Conservation (phyloP, 2,113 vertebrate species). For the Paratilapia polleni region DNA sequence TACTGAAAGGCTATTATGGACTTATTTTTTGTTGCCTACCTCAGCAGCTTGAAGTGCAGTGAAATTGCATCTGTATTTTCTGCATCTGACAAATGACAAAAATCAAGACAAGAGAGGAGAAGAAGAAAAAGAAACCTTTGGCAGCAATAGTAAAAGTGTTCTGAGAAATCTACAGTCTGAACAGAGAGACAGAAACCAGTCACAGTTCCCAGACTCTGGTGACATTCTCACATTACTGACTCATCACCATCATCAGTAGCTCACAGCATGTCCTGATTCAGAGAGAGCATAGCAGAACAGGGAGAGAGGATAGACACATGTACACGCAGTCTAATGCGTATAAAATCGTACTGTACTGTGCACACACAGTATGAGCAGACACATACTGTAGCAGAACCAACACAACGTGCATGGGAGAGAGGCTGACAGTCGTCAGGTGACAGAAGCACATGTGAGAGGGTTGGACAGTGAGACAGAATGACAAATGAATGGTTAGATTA, state of each 20-base stretch:
- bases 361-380: neutral
- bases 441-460: neutral
- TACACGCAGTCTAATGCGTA: conserved; percentile 3
- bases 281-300: conserved; percentile 39
- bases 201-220: conserved; percentile 70
- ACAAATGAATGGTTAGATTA: conserved; percentile 57
- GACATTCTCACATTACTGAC: conserved; percentile 79
- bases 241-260: conserved; percentile 69
- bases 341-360: conserved; percentile 25
- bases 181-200: conserved; percentile 58
- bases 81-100: neutral
- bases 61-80: neutral
- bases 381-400: neutral
- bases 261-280: conserved; percentile 69
- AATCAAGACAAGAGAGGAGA: conserved; percentile 15
- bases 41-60: neutral
- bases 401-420: neutral
- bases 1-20: neutral
- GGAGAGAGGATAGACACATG: conserved; percentile 26
- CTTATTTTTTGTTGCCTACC: neutral
- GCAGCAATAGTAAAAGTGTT: conserved; percentile 8
- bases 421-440: conserved; percentile 24
- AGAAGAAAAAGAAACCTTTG: conserved; percentile 24
- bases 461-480: conserved; percentile 13
- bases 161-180: conserved; percentile 35